Percentiles rank a stretch among this genome's conserved stretches.
Evolutionary conservation across 2,888 invertebrate genomes (phyloP).

Genomic region (Pasiphila rectangulata): DNA sequence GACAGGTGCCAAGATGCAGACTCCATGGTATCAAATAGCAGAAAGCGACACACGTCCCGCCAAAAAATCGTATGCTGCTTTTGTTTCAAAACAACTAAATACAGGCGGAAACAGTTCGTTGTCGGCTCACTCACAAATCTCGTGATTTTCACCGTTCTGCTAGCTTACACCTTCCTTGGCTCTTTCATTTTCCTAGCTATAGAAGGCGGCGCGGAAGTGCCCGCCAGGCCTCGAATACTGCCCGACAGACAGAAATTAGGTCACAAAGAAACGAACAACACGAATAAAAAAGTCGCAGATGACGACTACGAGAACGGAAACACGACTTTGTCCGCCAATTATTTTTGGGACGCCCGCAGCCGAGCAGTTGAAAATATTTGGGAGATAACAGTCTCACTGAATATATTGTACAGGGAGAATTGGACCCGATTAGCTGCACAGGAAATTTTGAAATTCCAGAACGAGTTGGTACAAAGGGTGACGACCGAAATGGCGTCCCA

Average conservation of each 20-base stretch:
- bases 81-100: constrained; percentile 79
- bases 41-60: constrained; percentile 72
- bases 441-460: constrained; percentile 90
- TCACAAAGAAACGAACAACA: constrained; percentile 72
- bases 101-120: constrained; percentile 82
- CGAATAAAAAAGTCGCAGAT: constrained; percentile 61
- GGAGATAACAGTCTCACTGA: constrained; percentile 93
- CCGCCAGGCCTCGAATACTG: constrained; percentile 71
- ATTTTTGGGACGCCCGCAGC: constrained; percentile 75
- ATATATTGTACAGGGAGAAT: constrained; percentile 93
- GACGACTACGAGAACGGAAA: constrained; percentile 67
- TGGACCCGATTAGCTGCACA: constrained; percentile 92
- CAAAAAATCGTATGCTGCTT: constrained; percentile 79
- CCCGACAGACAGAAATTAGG: constrained; percentile 75
- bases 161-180: constrained; percentile 88
- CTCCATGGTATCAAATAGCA: constrained; percentile 74
- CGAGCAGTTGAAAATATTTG: constrained; percentile 92
- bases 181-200: constrained; percentile 92
- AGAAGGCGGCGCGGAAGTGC: constrained; percentile 84
- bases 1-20: constrained; percentile 79
- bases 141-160: constrained; percentile 89
- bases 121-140: constrained; percentile 90
- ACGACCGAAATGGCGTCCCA: constrained; percentile 87
- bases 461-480: constrained; percentile 89
- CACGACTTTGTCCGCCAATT: constrained; percentile 68